Percentiles rank a stretch among this genome's conserved stretches.
phyloP scores from a whole-genome alignment of 2,797 vertebrate genomes.

The Sebastes reedi region DNA sequence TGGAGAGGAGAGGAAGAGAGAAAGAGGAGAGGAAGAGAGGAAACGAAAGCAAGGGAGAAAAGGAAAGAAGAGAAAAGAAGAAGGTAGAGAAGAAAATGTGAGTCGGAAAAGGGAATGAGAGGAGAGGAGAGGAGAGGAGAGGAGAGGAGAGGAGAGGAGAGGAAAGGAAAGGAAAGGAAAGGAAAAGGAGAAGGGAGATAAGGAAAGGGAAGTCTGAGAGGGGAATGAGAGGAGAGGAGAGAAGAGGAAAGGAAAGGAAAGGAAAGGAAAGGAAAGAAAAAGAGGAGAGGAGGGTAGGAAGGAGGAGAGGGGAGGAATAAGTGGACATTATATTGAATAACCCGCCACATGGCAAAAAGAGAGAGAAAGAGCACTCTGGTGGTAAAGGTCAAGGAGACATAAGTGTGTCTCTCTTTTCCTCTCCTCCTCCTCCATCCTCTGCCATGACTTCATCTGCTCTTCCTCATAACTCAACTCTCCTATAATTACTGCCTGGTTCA shows the following conservation, averaged over 20 bases:
- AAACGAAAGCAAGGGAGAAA: too few relatives aligned
- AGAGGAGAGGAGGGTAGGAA: neutral
- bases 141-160: too few relatives aligned
- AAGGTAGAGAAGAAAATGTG: too few relatives aligned
- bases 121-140: too few relatives aligned
- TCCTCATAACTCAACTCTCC: conserved; percentile 22
- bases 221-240: neutral
- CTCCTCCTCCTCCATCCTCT: conserved; percentile 26
- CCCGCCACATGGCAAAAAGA: conserved; percentile 4
- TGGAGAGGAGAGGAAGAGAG: neutral
- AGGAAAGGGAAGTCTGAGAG: neutral
- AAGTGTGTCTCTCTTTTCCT: conserved; percentile 15
- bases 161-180: too few relatives aligned
- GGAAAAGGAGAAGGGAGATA: too few relatives aligned
- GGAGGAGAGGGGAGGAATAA: neutral
- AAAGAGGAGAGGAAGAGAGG: neutral
- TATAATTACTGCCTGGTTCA: neutral
- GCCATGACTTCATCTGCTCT: conserved; percentile 41
- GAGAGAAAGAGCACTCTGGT: neutral
- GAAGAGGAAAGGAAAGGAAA: neutral
- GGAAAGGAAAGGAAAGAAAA: neutral
- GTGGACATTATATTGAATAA: conserved; percentile 12
- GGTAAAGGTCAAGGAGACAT: conserved; percentile 62
- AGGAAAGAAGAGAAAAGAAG: too few relatives aligned
- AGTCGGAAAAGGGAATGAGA: too few relatives aligned